Evolutionary conservation across 2,888 invertebrate genomes (phyloP).

Genomic region (Meteorus colon): DNA sequence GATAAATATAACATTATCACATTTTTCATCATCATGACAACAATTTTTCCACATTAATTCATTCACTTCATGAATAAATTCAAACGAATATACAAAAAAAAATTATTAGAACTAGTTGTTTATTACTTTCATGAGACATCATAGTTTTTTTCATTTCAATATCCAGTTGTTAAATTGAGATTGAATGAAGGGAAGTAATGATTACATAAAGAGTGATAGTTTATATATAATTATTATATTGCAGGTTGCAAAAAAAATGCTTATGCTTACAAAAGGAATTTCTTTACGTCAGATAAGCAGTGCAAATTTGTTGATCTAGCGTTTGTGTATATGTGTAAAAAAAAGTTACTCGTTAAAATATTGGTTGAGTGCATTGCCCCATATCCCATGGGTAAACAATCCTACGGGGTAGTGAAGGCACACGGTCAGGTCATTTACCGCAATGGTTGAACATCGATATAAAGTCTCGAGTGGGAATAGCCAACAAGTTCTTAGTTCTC

Average conservation of each 20-base stretch:
- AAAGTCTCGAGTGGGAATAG: conserved; percentile 41
- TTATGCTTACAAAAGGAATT: conserved; percentile 40
- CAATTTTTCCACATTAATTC: conserved; percentile 28
- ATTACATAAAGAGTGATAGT: neutral
- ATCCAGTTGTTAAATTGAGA: neutral
- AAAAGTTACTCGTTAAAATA: conserved; percentile 47
- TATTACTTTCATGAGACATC: too few species aligned
- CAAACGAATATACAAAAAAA: neutral
- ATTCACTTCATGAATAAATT: neutral
- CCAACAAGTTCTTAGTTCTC: conserved; percentile 34
- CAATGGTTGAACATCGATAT: conserved; percentile 43
- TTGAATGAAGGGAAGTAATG: neutral
- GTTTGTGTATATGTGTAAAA: conserved; percentile 24
- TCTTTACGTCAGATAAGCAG: conserved; percentile 61
- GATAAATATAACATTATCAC: conserved; percentile 40
- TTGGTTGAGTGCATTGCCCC: conserved; percentile 51
- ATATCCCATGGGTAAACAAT: conserved; percentile 41
- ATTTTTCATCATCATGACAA: conserved; percentile 25
- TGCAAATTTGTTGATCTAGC: conserved; percentile 62
- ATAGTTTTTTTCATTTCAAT: neutral
- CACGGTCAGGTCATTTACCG: conserved; percentile 44
- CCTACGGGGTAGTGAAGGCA: conserved; percentile 36
- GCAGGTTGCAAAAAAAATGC: neutral
- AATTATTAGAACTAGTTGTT: too few species aligned
- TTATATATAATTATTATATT: neutral